These are phyloP conservation scores for Alcis repandata DNA, from an alignment of 2,888 invertebrate genomes.

Conservation along the genomic window DNA sequence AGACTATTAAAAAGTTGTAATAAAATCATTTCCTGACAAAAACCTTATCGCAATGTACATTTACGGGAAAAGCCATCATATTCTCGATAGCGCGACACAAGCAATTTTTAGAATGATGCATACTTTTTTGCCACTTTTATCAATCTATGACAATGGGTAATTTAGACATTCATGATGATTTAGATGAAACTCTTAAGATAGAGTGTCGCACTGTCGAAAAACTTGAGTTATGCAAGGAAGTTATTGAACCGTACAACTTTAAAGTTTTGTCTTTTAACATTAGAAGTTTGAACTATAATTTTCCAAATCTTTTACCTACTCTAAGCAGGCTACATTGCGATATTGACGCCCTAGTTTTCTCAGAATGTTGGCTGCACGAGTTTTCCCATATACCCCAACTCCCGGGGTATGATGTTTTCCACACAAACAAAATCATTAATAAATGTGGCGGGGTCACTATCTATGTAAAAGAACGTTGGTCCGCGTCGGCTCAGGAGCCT, in stretches of 20 bases:
- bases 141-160: background rate
- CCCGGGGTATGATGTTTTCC: background rate
- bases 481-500: background rate
- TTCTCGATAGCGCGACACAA: background rate
- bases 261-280: background rate
- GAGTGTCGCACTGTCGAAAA: too few species aligned
- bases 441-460: background rate
- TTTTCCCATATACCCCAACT: background rate
- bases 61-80: too few species aligned
- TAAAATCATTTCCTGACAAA: too few species aligned
- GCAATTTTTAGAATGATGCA: background rate
- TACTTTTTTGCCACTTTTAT: background rate
- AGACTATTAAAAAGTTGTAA: too few species aligned
- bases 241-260: too few species aligned
- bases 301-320: background rate
- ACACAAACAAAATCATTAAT: background rate
- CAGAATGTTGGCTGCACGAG: background rate
- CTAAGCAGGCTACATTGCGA: background rate
- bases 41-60: too few species aligned
- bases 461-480: background rate
- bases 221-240: too few species aligned
- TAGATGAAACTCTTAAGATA: too few species aligned
- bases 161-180: background rate
- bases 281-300: background rate
- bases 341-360: background rate